Base-by-base conservation (phyloP, 2,888 invertebrate species). In the Coleophora flavipennella region DNA sequence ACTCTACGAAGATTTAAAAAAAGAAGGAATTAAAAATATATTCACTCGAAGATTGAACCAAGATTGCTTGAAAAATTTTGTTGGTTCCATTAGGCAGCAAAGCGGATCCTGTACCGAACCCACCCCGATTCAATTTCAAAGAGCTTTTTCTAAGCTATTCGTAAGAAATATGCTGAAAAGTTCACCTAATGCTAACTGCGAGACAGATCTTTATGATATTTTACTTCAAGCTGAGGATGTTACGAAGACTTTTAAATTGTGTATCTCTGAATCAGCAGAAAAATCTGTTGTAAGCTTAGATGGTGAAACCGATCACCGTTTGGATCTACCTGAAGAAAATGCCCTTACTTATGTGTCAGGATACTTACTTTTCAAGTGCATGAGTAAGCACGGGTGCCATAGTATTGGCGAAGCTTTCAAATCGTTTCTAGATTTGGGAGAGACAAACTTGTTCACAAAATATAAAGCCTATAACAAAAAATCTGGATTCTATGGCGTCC, bases 111-210 rank as follows among this genome's bases (percentile, higher is more conserved):
- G 42, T 25, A 35, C 12, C 3, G 44, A 45, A 6, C 45, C 40
- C 7, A 43, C 46, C 13, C 37, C 44, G 12, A 38, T 46, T 11
- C 46, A 46, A 25, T 49, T 49, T 13, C 27, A 1, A 31, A 8
- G 40, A 39, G 46, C 46, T 20, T 48, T 43, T 35, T 48, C 45
- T 28, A 43, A 48, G 32, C 35, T 42, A 1, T 40, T 48, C 36
- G 10, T 42, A 25, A 33, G 37, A 10, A 44, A 39, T 9, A 48
- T 45, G 45, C 25, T 45, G 9, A 42, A 44, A 42, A 43, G 12
- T 25, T 37, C 37, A 10, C 40, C 40, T 2, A 8, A 29, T 36
- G 8, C 43, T 9, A 43, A 48, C 26, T 42, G 40, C 9, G 40
- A 42, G 26, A 12, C 26, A 7, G 48, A 48, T 41, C 35, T 45